Base-by-base conservation (phyloP, 2,888 invertebrate species). In the Cremastinae sp. region DNA sequence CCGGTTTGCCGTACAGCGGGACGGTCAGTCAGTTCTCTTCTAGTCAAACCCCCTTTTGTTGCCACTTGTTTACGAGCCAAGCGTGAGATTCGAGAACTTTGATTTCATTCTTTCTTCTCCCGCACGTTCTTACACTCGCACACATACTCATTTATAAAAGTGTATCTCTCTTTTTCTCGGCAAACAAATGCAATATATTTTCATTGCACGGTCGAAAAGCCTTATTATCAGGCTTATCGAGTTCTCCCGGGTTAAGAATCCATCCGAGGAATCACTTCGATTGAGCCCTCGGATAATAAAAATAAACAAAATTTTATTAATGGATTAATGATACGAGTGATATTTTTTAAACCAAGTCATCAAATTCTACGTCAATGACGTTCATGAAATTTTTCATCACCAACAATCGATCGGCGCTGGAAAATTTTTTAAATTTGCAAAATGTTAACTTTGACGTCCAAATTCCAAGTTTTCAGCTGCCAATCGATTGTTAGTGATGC, bases 31-130 rank as follows among this genome's bases (percentile, higher is more conserved):
- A 62, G 28, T 28, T 28, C 28, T 28, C 28, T 74, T 72, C 72
- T 76, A 56, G 74, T 74, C 73, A 49, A 70, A 68, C 47, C 61
- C 69, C 56, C 82, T 83, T 85, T 89, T 89, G 89, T 89, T 87
- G 84, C 78, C 81, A 83, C 84, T 89, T 89, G 88, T 89, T 89
- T 89, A 89, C 85, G 89, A 85, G 83, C 79, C 81, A 80, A 82
- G 85, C 89, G 89, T 89, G 89, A 87, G 88, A 88, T 88, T 83
- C 82, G 77, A 74, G 78, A 64, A 77, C 64, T 71, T 74, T 82
- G 86, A 88, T 88, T 88, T 79, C 81, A 86, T 87, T 88, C 85
- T 85, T 83, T 83, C 71, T 72, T 68, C 45, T 78, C 79, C 59
- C 55, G 56, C 65, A 22, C 59, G 56, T 66, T 37, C 61, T 49